Conservation (phyloP, 2,113 vertebrate species). For the Columba janthina region DNA sequence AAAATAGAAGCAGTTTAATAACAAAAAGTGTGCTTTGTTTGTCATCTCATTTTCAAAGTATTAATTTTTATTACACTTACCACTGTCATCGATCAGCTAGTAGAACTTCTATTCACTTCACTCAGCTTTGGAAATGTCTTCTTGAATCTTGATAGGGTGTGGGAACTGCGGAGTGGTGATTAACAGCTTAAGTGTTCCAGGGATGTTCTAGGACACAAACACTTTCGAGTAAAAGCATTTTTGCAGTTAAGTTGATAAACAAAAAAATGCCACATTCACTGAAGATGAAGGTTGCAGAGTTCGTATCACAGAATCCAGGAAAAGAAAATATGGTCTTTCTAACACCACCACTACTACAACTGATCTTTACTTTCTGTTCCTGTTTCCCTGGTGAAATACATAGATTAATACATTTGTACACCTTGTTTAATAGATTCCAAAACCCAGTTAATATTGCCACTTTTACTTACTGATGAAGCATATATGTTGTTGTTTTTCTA, state of each 20-base stretch:
- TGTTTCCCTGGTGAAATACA: not conserved
- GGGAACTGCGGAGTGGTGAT: not conserved
- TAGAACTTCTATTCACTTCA: not conserved
- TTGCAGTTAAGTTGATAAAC: not conserved
- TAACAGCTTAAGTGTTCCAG: not conserved
- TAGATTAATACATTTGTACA: not conserved
- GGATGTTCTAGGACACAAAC: not conserved
- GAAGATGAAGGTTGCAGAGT: not conserved
- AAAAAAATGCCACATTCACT: not conserved
- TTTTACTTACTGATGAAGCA: not conserved
- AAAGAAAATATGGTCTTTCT: not conserved
- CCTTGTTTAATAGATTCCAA: not conserved
- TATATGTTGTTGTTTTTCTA: not conserved
- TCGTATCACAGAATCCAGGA: not conserved
- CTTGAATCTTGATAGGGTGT: not conserved
- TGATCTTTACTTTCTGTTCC: not conserved
- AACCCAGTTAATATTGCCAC: not conserved
- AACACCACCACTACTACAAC: not conserved
- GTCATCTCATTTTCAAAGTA: not conserved
- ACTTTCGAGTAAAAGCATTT: not conserved
- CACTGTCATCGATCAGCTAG: not conserved
- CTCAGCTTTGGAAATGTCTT: not conserved
- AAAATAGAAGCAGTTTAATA: not conserved
- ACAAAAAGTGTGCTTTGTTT: not conserved
- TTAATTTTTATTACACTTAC: not conserved